phyloP scores from a whole-genome alignment of 2,888 invertebrate genomes.

The Athripsodes cinereus region DNA sequence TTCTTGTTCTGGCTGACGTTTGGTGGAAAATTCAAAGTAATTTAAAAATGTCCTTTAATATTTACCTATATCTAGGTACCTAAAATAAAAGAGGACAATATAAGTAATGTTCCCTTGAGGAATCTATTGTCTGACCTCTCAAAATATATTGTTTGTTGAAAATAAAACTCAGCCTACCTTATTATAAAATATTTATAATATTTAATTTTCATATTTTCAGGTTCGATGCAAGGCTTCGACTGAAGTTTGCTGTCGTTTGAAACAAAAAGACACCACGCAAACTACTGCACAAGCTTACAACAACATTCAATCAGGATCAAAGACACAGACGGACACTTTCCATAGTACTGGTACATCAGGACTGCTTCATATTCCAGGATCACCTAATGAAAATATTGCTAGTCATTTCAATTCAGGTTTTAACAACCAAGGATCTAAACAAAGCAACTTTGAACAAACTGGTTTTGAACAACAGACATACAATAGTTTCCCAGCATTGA shows the following conservation, averaged over 20 bases:
- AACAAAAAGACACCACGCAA: constrained; percentile 34
- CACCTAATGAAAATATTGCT: not conserved
- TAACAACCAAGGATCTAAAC: not conserved
- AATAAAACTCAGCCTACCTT: too few species aligned
- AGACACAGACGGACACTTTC: constrained; percentile 33
- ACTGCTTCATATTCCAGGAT: constrained; percentile 22
- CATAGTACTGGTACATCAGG: constrained; percentile 27
- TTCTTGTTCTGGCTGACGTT: too few species aligned
- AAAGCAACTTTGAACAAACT: constrained; percentile 12
- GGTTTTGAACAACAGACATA: constrained; percentile 21
- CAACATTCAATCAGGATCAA: constrained; percentile 22
- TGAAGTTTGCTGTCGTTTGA: constrained; percentile 47
- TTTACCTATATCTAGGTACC: too few species aligned
- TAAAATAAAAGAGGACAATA: too few species aligned
- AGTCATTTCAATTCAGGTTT: not conserved
- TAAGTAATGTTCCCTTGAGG: too few species aligned
- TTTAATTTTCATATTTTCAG: constrained; percentile 15
- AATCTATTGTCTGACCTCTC: too few species aligned
- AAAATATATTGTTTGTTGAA: too few species aligned
- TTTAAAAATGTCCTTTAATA: too few species aligned
- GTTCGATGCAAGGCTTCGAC: constrained; percentile 40
- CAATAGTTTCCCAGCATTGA: constrained; percentile 15
- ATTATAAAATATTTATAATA: too few species aligned
- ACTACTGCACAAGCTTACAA: constrained; percentile 33
- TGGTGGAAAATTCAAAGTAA: too few species aligned